Conservation (phyloP, 2,888 invertebrate genomes). For the Graphium colonna region DNA sequence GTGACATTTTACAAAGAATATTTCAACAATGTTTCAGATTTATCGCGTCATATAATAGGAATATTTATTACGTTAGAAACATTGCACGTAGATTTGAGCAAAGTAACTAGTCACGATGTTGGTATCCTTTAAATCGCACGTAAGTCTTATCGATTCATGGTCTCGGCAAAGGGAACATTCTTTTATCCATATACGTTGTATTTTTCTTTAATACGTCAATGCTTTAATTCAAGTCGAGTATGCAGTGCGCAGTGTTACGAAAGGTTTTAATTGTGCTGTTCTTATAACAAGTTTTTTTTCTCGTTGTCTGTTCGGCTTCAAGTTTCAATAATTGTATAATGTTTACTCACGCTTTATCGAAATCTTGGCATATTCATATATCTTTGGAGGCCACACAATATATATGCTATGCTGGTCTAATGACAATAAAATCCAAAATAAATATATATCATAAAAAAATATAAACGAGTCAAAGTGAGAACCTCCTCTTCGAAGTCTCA, state of each 20-base stretch:
- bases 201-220: slow-evolving; percentile 22
- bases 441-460: too few species aligned
- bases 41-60: slow-evolving; percentile 4
- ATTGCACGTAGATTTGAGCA: slow-evolving; percentile 2
- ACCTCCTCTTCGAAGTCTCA: too few species aligned
- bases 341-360: too few species aligned
- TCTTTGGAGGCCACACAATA: too few species aligned
- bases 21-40: neutral
- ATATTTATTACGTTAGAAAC: neutral
- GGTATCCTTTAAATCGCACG: slow-evolving; percentile 24
- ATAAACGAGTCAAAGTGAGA: too few species aligned
- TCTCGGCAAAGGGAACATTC: slow-evolving; percentile 30
- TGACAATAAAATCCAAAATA: too few species aligned
- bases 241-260: neutral
- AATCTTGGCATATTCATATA: too few species aligned
- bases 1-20: neutral
- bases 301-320: too few species aligned
- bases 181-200: slow-evolving; percentile 25
- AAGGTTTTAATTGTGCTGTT: too few species aligned
- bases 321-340: too few species aligned
- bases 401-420: too few species aligned
- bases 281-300: too few species aligned
- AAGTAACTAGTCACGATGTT: slow-evolving; percentile 17
- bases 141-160: slow-evolving; percentile 28
- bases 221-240: slow-evolving; percentile 11